A percentile compares a stretch with the other conserved stretches of the same genome.
Conservation (phyloP, 35 echinoderm and acorn worm genomes). For the Ophiothrix spiculata region DNA sequence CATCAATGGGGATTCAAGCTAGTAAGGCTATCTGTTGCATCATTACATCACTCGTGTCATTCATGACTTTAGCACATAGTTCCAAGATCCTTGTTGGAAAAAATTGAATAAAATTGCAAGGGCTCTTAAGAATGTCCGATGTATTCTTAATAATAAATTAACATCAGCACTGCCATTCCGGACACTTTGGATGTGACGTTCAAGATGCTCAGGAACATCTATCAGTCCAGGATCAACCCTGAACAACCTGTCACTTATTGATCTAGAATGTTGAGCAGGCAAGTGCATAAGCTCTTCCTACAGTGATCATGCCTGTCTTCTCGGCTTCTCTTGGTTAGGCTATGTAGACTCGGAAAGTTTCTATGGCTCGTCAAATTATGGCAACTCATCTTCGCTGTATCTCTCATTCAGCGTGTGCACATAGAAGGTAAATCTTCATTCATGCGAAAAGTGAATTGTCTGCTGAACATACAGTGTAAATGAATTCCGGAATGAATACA, state of each 20-base stretch:
- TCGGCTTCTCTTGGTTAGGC: neutral
- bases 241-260: neutral
- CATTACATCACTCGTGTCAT: too few relatives aligned
- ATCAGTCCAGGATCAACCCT: neutral
- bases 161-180: neutral
- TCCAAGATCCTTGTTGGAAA: too few relatives aligned
- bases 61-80: too few relatives aligned
- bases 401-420: neutral
- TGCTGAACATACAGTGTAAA: too few relatives aligned
- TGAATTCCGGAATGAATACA: too few relatives aligned
- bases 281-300: neutral
- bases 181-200: neutral
- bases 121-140: too few relatives aligned
- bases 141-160: too few relatives aligned
- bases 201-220: neutral
- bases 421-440: neutral
- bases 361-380: neutral
- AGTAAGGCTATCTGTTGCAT: too few relatives aligned
- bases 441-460: neutral
- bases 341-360: neutral
- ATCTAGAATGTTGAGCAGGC: neutral
- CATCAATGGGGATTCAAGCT: too few relatives aligned
- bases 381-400: neutral
- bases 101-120: too few relatives aligned
- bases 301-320: neutral